phyloP scores from a whole-genome alignment of 1,140 invertebrate genomes.

The Asbolus verrucosus region DNA sequence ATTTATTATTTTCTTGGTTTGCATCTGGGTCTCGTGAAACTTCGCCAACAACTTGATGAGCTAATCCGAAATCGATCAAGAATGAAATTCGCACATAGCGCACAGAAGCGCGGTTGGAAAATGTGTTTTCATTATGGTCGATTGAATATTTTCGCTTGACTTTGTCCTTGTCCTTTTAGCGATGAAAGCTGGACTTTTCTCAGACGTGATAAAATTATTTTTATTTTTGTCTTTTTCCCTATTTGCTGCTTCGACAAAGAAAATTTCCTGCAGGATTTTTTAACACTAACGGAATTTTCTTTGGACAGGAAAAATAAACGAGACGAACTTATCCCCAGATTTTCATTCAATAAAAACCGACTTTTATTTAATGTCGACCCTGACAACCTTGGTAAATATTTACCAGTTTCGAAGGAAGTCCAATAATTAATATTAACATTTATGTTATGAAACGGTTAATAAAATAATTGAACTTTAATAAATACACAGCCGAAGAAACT shows the following conservation, averaged over 20 bases:
- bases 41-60: conserved; percentile 23
- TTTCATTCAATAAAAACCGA: background rate
- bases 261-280: background rate
- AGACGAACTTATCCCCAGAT: background rate
- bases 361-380: too few species aligned
- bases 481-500: too few species aligned
- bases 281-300: conserved; percentile 5
- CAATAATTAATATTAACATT: too few species aligned
- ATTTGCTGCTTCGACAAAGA: conserved; percentile 19
- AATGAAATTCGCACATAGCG: conserved; percentile 10
- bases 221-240: conserved; percentile 22
- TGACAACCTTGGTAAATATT: background rate
- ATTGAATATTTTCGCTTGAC: conserved; percentile 34
- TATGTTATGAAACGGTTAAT: too few species aligned
- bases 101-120: background rate
- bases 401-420: background rate
- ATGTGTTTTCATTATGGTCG: conserved; percentile 19
- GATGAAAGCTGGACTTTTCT: conserved; percentile 17
- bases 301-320: background rate
- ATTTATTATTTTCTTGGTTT: conserved; percentile 39
- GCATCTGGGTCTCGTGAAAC: conserved; percentile 20
- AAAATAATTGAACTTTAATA: too few species aligned
- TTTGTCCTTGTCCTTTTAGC: conserved; percentile 10
- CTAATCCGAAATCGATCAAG: conserved; percentile 34
- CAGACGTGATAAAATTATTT: conserved; percentile 33